A percentile compares a stretch with the other conserved stretches of the same genome.
phyloP scores from a whole-genome alignment of 2,113 vertebrate species.

The Rhea pennata region DNA sequence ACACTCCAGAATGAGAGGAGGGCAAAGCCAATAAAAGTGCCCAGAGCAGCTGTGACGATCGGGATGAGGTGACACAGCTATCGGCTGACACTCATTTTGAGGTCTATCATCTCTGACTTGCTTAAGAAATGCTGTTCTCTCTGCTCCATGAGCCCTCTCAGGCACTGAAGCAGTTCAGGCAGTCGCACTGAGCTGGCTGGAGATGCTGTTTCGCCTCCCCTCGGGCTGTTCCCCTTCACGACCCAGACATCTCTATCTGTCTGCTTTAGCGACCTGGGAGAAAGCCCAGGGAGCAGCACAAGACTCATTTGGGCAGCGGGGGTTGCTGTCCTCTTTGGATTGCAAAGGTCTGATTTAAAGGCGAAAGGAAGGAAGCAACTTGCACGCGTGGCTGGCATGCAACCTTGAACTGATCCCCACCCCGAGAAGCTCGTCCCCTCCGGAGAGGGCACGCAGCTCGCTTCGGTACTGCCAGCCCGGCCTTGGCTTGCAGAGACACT shows the following conservation, averaged over 20 bases:
- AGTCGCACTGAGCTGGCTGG: background rate
- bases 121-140: background rate
- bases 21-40: conserved; percentile 32
- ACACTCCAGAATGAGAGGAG: background rate
- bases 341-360: background rate
- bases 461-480: background rate
- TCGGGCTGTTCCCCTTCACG: background rate
- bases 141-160: background rate
- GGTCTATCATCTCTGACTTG: background rate
- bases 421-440: background rate
- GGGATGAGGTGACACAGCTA: background rate
- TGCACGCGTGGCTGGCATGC: background rate
- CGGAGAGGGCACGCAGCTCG: background rate
- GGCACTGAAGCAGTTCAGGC: background rate
- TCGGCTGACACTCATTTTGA: background rate
- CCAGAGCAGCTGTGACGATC: conserved; percentile 10
- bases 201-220: background rate
- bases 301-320: background rate
- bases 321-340: background rate
- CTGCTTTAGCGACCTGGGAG: background rate
- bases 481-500: background rate
- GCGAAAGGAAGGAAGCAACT: background rate
- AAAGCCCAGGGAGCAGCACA: background rate
- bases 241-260: background rate
- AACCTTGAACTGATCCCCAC: background rate